A percentile compares a stretch with the other conserved stretches of the same genome.
phyloP scores from a whole-genome alignment of 2,797 vertebrate species.

The Leptatherina wallacei region DNA sequence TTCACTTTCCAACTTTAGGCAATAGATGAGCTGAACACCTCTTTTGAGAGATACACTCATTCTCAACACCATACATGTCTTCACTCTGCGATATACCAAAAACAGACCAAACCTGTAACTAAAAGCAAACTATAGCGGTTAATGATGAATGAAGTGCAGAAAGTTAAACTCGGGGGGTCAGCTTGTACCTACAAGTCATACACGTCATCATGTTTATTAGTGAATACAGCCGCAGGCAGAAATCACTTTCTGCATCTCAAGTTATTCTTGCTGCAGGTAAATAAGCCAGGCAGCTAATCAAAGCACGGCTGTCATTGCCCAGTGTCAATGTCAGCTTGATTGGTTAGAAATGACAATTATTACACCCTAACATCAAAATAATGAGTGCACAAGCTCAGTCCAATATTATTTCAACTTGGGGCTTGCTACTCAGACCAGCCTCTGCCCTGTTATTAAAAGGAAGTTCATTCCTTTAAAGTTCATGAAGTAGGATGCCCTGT shows the following conservation, averaged over 20 bases:
- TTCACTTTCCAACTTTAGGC: neutral
- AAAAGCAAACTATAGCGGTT: neutral
- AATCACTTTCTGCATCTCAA: constrained; percentile 26
- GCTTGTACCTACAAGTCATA: neutral
- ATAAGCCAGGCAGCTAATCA: constrained; percentile 46
- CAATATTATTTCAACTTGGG: neutral
- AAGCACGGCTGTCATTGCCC: constrained; percentile 53
- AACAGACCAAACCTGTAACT: neutral
- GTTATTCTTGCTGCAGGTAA: constrained; percentile 54
- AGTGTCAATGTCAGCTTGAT: constrained; percentile 52
- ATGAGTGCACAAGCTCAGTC: constrained; percentile 5
- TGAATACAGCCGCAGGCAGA: constrained; percentile 11
- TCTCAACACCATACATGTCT: neutral
- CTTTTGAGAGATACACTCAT: neutral
- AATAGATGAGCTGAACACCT: neutral
- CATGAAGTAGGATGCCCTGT: neutral
- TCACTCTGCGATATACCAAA: neutral
- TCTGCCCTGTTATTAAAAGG: neutral
- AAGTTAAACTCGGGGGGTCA: constrained; percentile 33
- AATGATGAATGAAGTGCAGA: constrained; percentile 1
- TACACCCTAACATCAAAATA: constrained; percentile 5
- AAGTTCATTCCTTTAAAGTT: neutral
- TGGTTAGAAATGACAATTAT: constrained; percentile 37
- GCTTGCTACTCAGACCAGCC: neutral
- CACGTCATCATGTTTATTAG: constrained; percentile 43